Percentiles rank a stretch among this genome's conserved stretches.
Conservation (phyloP, 2,797 vertebrate species). For the Alauda arvensis region DNA sequence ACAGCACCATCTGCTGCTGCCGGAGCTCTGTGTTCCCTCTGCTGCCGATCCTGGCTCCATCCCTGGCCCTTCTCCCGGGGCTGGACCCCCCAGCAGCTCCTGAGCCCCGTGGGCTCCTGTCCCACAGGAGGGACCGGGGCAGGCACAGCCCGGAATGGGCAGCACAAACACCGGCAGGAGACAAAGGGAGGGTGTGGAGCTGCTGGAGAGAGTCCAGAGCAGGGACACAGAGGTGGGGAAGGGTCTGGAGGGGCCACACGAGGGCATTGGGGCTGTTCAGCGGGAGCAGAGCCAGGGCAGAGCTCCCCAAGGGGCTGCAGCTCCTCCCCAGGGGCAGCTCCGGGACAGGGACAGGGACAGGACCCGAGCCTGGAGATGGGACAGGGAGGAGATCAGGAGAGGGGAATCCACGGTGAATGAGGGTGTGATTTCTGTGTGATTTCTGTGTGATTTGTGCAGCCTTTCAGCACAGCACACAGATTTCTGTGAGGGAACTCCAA, state of each 20-base stretch:
- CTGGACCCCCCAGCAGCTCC: background rate
- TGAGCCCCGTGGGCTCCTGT: too few species aligned
- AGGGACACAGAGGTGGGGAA: background rate
- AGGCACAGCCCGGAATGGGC: background rate
- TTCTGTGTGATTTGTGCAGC: background rate
- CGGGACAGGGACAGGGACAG: background rate
- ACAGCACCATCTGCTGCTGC: conserved; percentile 40
- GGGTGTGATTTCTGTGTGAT: background rate
- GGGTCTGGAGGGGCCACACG: background rate
- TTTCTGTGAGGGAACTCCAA: background rate
- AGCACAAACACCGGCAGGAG: background rate
- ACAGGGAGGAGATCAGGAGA: background rate
- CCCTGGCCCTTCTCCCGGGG: fast-evolving
- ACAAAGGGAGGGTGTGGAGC: background rate
- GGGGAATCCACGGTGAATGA: too few species aligned
- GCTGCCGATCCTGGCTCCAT: background rate
- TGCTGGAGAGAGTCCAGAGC: background rate
- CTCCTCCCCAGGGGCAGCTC: too few species aligned
- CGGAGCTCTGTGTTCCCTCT: fast-evolving
- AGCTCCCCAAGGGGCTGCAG: background rate
- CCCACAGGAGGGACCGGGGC: background rate
- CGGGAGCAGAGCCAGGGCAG: background rate
- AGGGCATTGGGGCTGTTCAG: background rate
- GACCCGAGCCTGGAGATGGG: background rate
- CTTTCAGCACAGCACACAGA: background rate